Evolutionary conservation across 2,113 vertebrate species (phyloP), one percentile per base, ranked within the genome.

Genomic region (Hydropotes inermis): DNA sequence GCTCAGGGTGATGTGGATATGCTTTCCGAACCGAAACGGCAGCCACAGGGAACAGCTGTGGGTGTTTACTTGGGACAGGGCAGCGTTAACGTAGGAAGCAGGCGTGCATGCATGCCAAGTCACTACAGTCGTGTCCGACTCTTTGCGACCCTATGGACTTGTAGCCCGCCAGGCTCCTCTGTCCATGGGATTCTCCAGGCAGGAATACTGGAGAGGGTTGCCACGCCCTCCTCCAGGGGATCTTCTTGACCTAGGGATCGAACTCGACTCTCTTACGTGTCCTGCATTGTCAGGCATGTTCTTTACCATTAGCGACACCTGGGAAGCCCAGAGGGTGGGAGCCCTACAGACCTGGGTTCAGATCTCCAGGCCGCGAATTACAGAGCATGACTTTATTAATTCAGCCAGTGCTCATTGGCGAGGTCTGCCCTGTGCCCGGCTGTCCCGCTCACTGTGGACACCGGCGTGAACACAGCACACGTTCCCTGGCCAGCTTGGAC

Each of bases 401-500:
- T 55, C 58, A 47, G 27, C n/a, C 15, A 28, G 39, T 28, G 27
- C 87, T 86, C n/a, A 7, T 43, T 74, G 82, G 36, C 5, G 13
- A 78, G 39, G 7, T 10, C 57, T 39, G 2, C 52, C 30, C 0
- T 14, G 74, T 25, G n/a, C 91, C 43, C 43, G 81, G 81, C 87
- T 83, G 64, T 67, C 45, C 52, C 36, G 1, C 55, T 61, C 39
- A 1, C 76, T 33, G 64, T 64, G 52, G 33, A 2, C 21, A 4
- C 9, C 3, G 45, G 10, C 10, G 30, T 12, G 79, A n/a, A 25
- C 52, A 11, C 45, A 43, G 5, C 23, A 19, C 54, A 83, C 14
- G 9, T 0, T 6, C 0, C 23, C 58, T 27, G 11, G 93, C n/a
- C 43, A 0, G 21, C 43, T 36, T 50, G 47, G 79, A 4, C 36